Evolutionary conservation across 2,888 invertebrate species (phyloP).

Genomic region (Diarsia mendica): DNA sequence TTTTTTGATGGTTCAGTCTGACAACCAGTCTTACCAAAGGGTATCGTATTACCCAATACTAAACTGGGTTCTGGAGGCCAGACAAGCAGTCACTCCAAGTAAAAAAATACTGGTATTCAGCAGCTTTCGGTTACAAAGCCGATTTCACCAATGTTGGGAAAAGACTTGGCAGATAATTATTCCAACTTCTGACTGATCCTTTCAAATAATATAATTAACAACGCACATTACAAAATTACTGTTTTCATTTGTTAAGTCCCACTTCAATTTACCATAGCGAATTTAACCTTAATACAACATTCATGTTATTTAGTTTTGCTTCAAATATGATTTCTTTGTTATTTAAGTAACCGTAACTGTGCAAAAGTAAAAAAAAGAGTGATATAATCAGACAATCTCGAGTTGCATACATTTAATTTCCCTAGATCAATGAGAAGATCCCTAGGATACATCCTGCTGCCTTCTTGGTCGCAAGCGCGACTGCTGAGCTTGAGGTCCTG

Average conservation of each 20-base stretch:
- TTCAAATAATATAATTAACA: not conserved
- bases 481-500: too few species aligned
- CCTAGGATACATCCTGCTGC: too few species aligned
- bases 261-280: constrained; percentile 26
- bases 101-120: not conserved
- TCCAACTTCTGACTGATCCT: not conserved
- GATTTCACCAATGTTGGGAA: not conserved
- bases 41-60: not conserved
- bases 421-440: too few species aligned
- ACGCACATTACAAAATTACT: constrained; percentile 2
- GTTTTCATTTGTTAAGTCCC: constrained; percentile 29
- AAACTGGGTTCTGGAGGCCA: not conserved
- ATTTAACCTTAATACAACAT: constrained; percentile 36
- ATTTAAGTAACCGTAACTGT: constrained; percentile 7
- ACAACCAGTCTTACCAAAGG: not conserved
- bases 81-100: not conserved
- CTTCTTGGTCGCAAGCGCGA: too few species aligned
- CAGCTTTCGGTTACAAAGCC: not conserved
- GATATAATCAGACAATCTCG: constrained; percentile 4
- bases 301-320: constrained; percentile 37
- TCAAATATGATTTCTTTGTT: constrained; percentile 6
- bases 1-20: too few species aligned
- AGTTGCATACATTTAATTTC: constrained; percentile 5
- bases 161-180: not conserved
- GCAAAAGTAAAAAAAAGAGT: not conserved